phyloP scores from a whole-genome alignment of 2,888 invertebrate genomes.

The Latrodectus hesperus region DNA sequence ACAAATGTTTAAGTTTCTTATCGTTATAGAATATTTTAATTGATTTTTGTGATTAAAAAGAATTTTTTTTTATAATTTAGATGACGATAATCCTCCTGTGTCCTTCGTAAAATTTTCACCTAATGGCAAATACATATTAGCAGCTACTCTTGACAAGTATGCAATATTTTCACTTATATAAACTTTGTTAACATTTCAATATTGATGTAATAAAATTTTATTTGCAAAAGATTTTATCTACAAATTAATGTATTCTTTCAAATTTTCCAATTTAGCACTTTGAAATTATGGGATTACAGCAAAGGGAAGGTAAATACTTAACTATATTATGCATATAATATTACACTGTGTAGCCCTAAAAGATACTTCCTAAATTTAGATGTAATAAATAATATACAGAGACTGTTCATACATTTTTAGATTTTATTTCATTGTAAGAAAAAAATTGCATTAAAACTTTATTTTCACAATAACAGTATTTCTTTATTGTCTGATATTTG shows the following conservation, averaged over 20 bases:
- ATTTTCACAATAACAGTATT: too few relatives aligned
- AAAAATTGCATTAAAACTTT: too few relatives aligned
- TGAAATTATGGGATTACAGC: slow-evolving; percentile 99
- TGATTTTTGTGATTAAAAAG: too few relatives aligned
- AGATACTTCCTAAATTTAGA: too few relatives aligned
- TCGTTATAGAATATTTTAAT: too few relatives aligned
- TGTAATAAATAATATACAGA: too few relatives aligned
- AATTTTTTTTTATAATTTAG: slow-evolving; percentile 75
- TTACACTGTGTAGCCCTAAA: too few relatives aligned
- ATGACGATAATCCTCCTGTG: slow-evolving; percentile 99
- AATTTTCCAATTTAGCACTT: slow-evolving; percentile 78
- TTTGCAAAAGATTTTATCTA: too few relatives aligned
- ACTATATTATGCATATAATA: background rate
- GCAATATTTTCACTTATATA: slow-evolving; percentile 31
- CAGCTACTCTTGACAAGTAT: slow-evolving; percentile 95
- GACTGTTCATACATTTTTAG: too few relatives aligned
- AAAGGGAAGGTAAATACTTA: slow-evolving; percentile 84
- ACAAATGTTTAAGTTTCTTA: too few relatives aligned
- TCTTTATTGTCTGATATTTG: too few relatives aligned
- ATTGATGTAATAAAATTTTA: background rate
- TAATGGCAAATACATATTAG: slow-evolving; percentile 98
- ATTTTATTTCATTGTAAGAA: too few relatives aligned
- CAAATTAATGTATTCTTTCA: background rate
- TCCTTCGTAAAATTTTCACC: slow-evolving; percentile 99
- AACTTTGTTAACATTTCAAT: background rate